Evolutionary conservation across 2,797 vertebrate genomes (phyloP), one percentile per base, ranked within the genome.

Genomic region (Lepidocolaptes lacrymiger): DNA sequence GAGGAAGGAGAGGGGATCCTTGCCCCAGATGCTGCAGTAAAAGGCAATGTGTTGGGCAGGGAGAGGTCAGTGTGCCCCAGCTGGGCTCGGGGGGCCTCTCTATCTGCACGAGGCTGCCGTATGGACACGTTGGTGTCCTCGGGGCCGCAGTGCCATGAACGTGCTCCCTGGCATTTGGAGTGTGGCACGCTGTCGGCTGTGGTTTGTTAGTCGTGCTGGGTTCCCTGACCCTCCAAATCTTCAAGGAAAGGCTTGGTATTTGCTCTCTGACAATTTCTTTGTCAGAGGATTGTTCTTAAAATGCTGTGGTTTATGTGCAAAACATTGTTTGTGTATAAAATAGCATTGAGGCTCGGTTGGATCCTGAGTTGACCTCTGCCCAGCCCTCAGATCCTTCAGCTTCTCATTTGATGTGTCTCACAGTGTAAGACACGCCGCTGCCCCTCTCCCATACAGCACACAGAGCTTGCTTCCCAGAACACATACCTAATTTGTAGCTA

Each of bases 401-500:
- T 88, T 66, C 54, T 61, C 71, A 43, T 92, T 74, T 68, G 72
- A 67, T 76, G 69, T 64, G 56, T 80, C 68, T 82, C 49, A 28
- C 51, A 75, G 46, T 56, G 75, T 56, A 49, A 76, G 76, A 69
- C 72, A 52, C 4, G 4, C 68, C 88, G 64, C 74, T 94, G 66
- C 58, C 44, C 41, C 51, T 86, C 51, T 91, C 61, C 63, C 22
- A 20, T 51, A 9, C 26, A 49, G 44, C 49, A 27, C 52, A 37
- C 73, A 80, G 59, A 92, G 62, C 74, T 96, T 81, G 63, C 63
- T 91, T 89, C 87, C 51, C 87, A 93, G 75, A 71, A 46, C 78
- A 83, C 94, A 88, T 91, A 84, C 79, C 85, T 96, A 92, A 96
- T 96, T 97, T 95, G 96, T 94, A 93, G 94, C 88, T 96, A 95